Evolutionary conservation across 2,797 vertebrate genomes (phyloP), one percentile per base, ranked within the genome.

Genomic region (Sebastes nivosus): DNA sequence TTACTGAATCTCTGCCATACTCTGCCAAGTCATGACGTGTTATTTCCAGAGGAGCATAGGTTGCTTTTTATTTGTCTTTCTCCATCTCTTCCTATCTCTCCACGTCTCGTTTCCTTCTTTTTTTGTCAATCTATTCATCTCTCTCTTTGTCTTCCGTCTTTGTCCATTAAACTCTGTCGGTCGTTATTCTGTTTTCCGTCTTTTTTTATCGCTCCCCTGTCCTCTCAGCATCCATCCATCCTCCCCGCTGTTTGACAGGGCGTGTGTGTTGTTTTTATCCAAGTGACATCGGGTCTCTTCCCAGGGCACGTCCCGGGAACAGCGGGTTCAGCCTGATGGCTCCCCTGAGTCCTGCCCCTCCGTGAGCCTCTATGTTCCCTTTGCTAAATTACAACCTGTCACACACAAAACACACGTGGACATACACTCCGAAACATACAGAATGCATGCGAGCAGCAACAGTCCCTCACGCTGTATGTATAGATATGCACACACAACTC

Each of bases 221-320:
- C 72, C 80, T 88, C 75, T 68, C 80, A 81, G 82, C 86, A 76
- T 92, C 85, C 85, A 87, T 90, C 88, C 86, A 88, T 88, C 89
- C 87, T 69, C 79, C 85, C 83, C 61, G 76, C 87, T 76, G 84
- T 86, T 87, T 86, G 92, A 93, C 91, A 93, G 92, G 91, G 92
- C 72, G 89, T 93, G 88, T 91, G 88, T 92, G 91, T 94, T 95
- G 92, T 93, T 94, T 93, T 94, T 93, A 91, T 93, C 84, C 61
- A 24, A 91, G 89, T 92, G 93, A 93, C 92, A 95, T 87, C 58
- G 84, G 91, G 94, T 94, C 89, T 94, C 92, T 94, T 95, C 91
- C 93, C 89, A 90, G 94, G 94, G 92, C 94, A 94, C 87, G 87
- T 93, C 90, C 91, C 80, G 84, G 90, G 87, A 91, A 85, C 83